phyloP scores from a whole-genome alignment of 2,797 vertebrate species.

The Chloroceryle inda region DNA sequence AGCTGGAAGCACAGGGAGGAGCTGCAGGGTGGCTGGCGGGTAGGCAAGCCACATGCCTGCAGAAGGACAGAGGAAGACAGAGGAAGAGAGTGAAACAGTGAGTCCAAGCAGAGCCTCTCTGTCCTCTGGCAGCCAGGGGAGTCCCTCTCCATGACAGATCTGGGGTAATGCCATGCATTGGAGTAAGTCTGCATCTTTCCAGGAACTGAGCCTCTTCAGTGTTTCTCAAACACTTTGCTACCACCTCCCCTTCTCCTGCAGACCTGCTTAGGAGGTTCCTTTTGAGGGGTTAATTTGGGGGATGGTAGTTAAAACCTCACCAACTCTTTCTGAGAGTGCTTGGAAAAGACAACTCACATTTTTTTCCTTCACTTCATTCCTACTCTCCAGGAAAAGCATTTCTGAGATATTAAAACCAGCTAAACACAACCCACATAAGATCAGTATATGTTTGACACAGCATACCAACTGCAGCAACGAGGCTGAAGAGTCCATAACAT shows the following conservation, averaged over 20 bases:
- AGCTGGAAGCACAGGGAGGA: background rate
- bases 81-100: background rate
- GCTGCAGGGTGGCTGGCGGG: fast-evolving
- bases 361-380: background rate
- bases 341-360: background rate
- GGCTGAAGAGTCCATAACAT: background rate
- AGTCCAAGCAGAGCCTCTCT: background rate
- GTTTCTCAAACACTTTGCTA: fast-evolving
- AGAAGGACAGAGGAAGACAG: background rate
- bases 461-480: background rate
- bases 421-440: background rate
- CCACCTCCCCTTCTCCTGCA: background rate
- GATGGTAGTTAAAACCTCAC: background rate
- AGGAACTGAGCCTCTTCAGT: background rate
- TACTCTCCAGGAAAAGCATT: background rate
- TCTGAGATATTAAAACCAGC: background rate
- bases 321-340: background rate
- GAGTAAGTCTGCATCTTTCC: background rate
- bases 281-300: background rate
- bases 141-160: background rate
- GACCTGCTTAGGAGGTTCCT: background rate
- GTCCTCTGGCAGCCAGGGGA: background rate
- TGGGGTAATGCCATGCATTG: background rate
- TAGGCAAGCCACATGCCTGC: fast-evolving
- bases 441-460: background rate